These are phyloP conservation scores for Myodes glareolus DNA, from an alignment of 2,113 vertebrate genomes.

Conservation along the genomic window DNA sequence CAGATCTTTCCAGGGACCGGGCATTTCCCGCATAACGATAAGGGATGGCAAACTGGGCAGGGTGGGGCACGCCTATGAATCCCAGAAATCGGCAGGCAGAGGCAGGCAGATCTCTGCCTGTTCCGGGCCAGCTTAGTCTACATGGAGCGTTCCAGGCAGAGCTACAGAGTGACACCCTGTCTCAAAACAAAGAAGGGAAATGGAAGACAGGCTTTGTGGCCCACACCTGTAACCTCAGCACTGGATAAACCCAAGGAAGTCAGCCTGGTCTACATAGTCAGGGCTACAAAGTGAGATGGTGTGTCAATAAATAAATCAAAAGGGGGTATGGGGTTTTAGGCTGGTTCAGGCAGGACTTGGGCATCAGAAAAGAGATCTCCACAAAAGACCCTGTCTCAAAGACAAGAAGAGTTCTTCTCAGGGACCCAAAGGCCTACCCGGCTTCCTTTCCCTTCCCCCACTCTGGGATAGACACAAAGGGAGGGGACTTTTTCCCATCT, in stretches of 20 bases:
- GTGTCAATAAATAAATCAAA: neutral
- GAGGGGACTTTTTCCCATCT: conserved; percentile 56
- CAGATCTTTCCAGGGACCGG: neutral
- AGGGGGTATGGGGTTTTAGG: neutral
- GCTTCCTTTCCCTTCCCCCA: conserved; percentile 35
- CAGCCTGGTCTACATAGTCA: neutral
- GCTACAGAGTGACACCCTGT: neutral
- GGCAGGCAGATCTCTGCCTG: neutral
- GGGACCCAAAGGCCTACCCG: neutral
- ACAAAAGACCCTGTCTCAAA: neutral
- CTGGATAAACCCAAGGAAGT: neutral
- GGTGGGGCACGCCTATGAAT: neutral
- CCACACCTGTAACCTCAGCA: neutral
- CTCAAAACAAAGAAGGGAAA: neutral
- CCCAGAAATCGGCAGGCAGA: neutral
- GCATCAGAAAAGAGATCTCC: neutral
- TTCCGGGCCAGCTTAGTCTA: neutral
- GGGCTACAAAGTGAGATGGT: neutral
- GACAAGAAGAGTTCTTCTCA: neutral
- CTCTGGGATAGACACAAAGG: conserved; percentile 44
- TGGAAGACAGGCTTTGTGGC: neutral
- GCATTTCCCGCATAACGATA: neutral
- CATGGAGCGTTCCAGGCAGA: neutral
- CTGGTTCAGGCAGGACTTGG: neutral
- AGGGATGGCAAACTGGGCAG: neutral